Base-by-base conservation (phyloP, 1,140 invertebrate species). In the Riptortus pedestris region DNA sequence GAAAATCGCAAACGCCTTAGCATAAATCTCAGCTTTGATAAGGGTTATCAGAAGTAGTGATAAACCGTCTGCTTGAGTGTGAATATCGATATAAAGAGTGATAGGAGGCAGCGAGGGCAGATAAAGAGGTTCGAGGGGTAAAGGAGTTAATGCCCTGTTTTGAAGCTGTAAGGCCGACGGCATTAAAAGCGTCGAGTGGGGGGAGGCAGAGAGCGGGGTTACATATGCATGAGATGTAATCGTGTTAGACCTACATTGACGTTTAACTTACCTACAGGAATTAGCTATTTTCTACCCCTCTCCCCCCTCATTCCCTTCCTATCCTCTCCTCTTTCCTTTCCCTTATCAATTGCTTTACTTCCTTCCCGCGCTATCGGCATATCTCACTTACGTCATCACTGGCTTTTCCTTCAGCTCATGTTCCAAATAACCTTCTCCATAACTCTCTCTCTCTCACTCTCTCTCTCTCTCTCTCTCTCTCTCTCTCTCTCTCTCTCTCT, bases 141-240 rank as follows among this genome's bases (percentile, higher is more conserved):
- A 55, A 55, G 51, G 18, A 55, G 51, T 55, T 55, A 55, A 55
- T 55, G 51, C 51, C 24, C 20, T 18, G 20, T 18, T 55, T 55
- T 55, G 24, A 47, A 22, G 45, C n/a, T n/a, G n/a, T n/a, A n/a
- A n/a, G 45, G 22, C n/a, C 18, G 16, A 1, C 4, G 45, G 45
- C 45, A 47, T 47, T 47, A 47, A 47, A 47, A 47, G 24, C 51
- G 18, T 24, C 2, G 12, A 24, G 26, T 18, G 48, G 48, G 18
- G 18, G 3, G 22, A 38, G 31, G 14, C 31, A n/a, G n/a, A n/a
- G n/a, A 22, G 51, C 51, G 20, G 24, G 51, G 51, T 55, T 55
- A 55, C 51, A 55, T 55, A 55, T 55, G 51, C 51, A 55, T 55
- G 51, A 55, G 51, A 22, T 55, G 51, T 55, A 55, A 55, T 55